phyloP scores from a whole-genome alignment of 2,113 vertebrate species.

The Labrus mixtus region DNA sequence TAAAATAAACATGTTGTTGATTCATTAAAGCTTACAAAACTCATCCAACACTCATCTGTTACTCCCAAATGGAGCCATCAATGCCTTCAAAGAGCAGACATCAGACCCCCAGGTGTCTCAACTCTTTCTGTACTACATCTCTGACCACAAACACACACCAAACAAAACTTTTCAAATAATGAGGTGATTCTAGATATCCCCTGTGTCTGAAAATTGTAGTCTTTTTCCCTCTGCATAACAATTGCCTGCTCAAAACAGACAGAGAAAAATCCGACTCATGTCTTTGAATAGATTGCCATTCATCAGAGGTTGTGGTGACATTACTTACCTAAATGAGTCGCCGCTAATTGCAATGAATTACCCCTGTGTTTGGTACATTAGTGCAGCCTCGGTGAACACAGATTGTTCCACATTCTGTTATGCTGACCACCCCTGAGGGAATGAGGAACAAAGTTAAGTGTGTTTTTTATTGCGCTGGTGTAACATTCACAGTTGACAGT shows the following conservation, averaged over 20 bases:
- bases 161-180: neutral
- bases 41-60: neutral
- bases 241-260: constrained; percentile 12
- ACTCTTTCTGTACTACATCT: neutral
- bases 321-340: constrained; percentile 81
- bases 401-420: constrained; percentile 54
- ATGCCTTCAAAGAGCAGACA: neutral
- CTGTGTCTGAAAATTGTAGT: constrained; percentile 15
- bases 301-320: constrained; percentile 73
- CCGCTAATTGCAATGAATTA: constrained; percentile 81
- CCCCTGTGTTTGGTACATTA: constrained; percentile 81
- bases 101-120: neutral
- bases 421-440: constrained; percentile 46
- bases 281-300: constrained; percentile 65
- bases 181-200: constrained; percentile 1
- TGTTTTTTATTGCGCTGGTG: constrained; percentile 10
- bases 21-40: neutral
- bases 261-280: constrained; percentile 32
- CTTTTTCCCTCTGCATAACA: constrained; percentile 31
- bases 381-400: constrained; percentile 73
- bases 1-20: neutral
- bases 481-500: constrained; percentile 24
- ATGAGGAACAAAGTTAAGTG: constrained; percentile 43
- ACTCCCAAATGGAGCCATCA: constrained; percentile 2
- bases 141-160: neutral